A percentile compares a stretch with the other conserved stretches of the same genome.
These are phyloP conservation scores for Limnothrissa miodon DNA, from an alignment of 2,113 vertebrate species.

Conservation along the genomic window DNA sequence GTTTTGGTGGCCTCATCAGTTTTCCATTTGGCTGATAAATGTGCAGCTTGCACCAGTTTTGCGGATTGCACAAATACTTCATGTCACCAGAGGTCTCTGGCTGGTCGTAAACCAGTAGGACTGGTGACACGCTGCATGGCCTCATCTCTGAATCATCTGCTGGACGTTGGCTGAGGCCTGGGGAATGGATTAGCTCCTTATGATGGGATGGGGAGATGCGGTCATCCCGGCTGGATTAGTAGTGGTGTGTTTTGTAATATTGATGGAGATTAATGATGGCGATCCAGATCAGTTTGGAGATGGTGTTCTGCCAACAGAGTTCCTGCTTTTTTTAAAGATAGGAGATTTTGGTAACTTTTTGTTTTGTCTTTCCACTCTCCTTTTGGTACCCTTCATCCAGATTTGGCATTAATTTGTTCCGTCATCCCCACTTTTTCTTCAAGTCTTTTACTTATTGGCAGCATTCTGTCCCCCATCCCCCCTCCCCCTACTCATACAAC, in stretches of 20 bases:
- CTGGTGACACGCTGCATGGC: not conserved
- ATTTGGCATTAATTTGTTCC: slow-evolving; percentile 31
- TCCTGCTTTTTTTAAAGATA: not conserved
- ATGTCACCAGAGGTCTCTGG: not conserved
- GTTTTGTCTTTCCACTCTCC: slow-evolving; percentile 3
- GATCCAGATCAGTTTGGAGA: not conserved
- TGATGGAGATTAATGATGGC: not conserved
- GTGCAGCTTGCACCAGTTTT: not conserved
- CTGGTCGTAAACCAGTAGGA: not conserved
- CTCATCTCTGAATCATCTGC: not conserved
- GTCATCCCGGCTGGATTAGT: not conserved
- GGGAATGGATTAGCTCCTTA: not conserved
- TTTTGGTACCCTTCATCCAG: slow-evolving; percentile 9
- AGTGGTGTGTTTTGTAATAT: not conserved
- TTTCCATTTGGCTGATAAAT: not conserved
- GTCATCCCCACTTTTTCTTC: slow-evolving; percentile 39
- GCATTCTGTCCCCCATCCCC: slow-evolving; percentile 28
- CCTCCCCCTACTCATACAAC: not conserved
- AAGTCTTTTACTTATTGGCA: slow-evolving; percentile 43
- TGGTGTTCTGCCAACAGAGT: not conserved
- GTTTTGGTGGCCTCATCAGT: not conserved
- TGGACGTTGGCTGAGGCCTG: not conserved
- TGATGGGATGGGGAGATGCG: not conserved
- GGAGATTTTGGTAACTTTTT: slow-evolving; percentile 14
- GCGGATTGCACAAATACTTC: not conserved